Base-by-base conservation (phyloP, 2,888 invertebrate species). In the Patella ulyssiponensis region DNA sequence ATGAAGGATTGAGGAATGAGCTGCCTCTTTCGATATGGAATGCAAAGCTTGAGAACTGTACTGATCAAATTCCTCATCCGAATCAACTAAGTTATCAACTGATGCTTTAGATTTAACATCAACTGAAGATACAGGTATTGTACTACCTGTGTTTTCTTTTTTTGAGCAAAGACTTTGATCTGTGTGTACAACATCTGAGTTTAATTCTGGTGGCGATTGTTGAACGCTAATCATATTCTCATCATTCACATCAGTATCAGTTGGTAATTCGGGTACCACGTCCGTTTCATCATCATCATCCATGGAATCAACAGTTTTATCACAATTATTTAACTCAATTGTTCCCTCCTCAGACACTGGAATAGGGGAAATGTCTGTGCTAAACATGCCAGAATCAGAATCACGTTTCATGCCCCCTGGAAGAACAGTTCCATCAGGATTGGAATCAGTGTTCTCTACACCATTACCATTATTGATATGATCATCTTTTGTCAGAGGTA, bases 321-420 rank as follows among this genome's bases (percentile, higher is more conserved):
- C 83, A 76, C 80, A 78, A 69, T 69, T 71, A 44, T 80, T 78
- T 4, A 75, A 71, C 69, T 69, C 80, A n/a, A 75, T 76, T 17
- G 71, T 74, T 44, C 44, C 44, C 23, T 84, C 82, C 23, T 81
- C 82, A 64, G 81, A 83, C 56, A 78, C 78, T 58, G 81, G 83
- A 51, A 86, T 78, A 33, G 89, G 89, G 27, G 89, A 89, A 51
- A 87, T 79, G 74, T 88, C 88, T 9, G 85, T 82, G 79, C 88
- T 88, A 78, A 84, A 87, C 72, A 88, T 78, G 11, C 89, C 89
- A 20, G 89, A 89, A 79, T 89, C 89, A 23, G 64, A 64, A 64
- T 64, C 64, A 23, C 64, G 20, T 23, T 64, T 64, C 23, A 64
- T 44, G 75, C 71, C 79, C 44, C 44, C 44, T 44, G 44, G 44